These are phyloP conservation scores for Oophaga sylvatica DNA, from an alignment of 2,797 vertebrate genomes.

Conservation along the genomic window DNA sequence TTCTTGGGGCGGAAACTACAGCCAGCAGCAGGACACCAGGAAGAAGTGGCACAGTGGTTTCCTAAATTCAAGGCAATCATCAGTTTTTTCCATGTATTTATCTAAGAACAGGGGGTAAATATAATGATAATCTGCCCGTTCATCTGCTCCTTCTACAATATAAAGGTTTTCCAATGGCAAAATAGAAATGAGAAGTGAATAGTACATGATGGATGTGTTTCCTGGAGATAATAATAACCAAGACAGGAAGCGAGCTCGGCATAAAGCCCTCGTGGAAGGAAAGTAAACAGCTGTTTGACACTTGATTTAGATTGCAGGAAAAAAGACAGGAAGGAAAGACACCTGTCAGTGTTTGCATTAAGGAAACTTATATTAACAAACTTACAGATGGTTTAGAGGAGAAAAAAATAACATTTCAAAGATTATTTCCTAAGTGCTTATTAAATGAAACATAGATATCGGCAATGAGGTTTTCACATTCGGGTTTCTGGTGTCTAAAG, in stretches of 20 bases:
- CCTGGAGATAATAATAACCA: background rate
- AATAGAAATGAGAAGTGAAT: background rate
- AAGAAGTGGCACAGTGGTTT: too few relatives aligned
- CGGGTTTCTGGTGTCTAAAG: background rate
- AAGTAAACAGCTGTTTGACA: constrained; percentile 1
- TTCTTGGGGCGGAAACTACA: too few relatives aligned
- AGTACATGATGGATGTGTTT: too few relatives aligned
- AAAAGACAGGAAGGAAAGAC: constrained; percentile 9
- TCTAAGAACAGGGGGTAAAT: too few relatives aligned
- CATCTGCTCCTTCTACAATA: background rate
- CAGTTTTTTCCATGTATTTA: too few relatives aligned
- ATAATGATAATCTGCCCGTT: too few relatives aligned
- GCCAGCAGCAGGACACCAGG: too few relatives aligned
- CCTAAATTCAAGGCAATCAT: too few relatives aligned
- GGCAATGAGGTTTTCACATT: background rate
- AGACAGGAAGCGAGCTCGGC: background rate
- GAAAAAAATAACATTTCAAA: background rate
- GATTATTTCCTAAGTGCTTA: background rate
- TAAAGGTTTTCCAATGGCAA: background rate
- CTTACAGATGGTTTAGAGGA: background rate
- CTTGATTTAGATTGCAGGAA: background rate
- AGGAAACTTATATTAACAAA: background rate
- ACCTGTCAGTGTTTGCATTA: background rate
- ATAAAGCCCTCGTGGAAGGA: background rate
- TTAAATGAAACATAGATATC: background rate